Conservation (phyloP, 2,113 vertebrate species). For the Candoia aspera region DNA sequence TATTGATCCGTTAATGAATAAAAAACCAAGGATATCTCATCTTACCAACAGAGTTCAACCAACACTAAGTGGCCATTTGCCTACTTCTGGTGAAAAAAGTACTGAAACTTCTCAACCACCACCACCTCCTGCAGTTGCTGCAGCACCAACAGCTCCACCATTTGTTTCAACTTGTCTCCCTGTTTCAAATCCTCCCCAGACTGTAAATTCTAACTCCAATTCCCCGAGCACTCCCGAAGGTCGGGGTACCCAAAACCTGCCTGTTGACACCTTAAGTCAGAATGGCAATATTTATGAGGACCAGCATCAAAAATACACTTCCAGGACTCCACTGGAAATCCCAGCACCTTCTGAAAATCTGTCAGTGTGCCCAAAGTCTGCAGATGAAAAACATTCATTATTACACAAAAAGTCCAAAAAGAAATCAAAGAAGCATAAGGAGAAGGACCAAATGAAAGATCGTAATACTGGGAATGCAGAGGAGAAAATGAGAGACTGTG, state of each 20-base stretch:
- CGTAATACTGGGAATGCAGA: constrained; percentile 34
- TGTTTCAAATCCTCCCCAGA: constrained; percentile 72
- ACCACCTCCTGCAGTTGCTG: constrained; percentile 42
- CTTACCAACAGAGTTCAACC: constrained; percentile 75
- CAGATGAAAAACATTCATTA: constrained; percentile 38
- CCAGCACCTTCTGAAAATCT: constrained; percentile 56
- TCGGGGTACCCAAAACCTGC: constrained; percentile 84
- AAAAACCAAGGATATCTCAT: constrained; percentile 86
- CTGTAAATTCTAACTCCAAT: constrained; percentile 81
- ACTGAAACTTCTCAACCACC: constrained; percentile 41
- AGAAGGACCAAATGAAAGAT: constrained; percentile 75
- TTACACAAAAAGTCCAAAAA: constrained; percentile 82
- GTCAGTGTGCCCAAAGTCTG: constrained; percentile 38
- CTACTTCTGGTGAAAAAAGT: constrained; percentile 69
- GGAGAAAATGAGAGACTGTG: constrained; percentile 46
- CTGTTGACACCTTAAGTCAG: constrained; percentile 73
- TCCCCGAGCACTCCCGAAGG: constrained; percentile 87
- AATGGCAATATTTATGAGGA: constrained; percentile 74
- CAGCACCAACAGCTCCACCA: constrained; percentile 51
- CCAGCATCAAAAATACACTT: constrained; percentile 76
- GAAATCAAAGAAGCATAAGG: constrained; percentile 84
- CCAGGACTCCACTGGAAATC: constrained; percentile 69
- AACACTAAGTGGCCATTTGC: constrained; percentile 65
- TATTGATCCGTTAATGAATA: constrained; percentile 80
- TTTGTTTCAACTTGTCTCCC: constrained; percentile 71